Percentiles rank a stretch among this genome's conserved stretches.
Conservation (phyloP, 2,113 vertebrate species). For the Crotalus helleri region DNA sequence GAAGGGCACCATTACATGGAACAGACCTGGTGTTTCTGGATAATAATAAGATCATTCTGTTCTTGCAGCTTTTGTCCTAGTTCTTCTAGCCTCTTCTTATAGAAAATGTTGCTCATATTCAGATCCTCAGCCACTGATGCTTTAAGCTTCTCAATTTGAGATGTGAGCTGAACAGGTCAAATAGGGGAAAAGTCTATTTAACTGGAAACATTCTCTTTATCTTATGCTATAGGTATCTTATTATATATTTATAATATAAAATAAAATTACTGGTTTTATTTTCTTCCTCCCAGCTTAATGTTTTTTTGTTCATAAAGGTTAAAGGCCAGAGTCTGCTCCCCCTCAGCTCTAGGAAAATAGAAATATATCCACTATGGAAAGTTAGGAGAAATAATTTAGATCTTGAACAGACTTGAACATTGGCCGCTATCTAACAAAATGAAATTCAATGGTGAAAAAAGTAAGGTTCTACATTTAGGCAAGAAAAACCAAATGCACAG, state of each 20-base stretch:
- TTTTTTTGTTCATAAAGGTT: not conserved
- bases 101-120: slow-evolving; percentile 67
- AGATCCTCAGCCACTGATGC: slow-evolving; percentile 68
- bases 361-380: not conserved
- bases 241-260: not conserved
- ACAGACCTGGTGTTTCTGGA: slow-evolving; percentile 80
- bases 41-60: slow-evolving; percentile 75
- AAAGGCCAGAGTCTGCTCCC: not conserved
- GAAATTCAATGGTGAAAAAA: too few species aligned
- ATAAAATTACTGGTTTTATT: not conserved
- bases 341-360: not conserved
- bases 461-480: too few species aligned
- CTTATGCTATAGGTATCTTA: not conserved
- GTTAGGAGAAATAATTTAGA: not conserved
- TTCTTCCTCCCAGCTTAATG: not conserved
- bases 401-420: too few species aligned
- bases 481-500: too few species aligned
- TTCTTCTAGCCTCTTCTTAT: slow-evolving; percentile 76
- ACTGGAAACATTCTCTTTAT: not conserved
- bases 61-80: slow-evolving; percentile 76
- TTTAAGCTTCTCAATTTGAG: slow-evolving; percentile 74
- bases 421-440: too few species aligned
- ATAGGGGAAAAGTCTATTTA: slow-evolving; percentile 2
- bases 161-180: slow-evolving; percentile 70
- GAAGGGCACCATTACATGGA: rapidly evolving